Conservation (phyloP, 2,113 vertebrate species). For the Dasyornis broadbenti region DNA sequence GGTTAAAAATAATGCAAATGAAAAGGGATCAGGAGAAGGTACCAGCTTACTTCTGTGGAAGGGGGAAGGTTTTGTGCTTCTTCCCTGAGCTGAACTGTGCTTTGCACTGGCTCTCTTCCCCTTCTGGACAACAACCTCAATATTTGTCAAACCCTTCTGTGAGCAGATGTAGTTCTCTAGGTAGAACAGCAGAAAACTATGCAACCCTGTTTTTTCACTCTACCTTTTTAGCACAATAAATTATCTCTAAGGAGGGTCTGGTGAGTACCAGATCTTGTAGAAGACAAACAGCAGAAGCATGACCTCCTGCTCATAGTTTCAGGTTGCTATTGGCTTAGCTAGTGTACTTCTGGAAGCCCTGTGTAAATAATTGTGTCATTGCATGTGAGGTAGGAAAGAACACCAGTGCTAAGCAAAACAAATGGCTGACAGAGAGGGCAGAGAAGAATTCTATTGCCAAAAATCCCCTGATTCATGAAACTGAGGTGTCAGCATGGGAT, state of each 20-base stretch:
- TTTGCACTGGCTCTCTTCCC: neutral
- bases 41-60: neutral
- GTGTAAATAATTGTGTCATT: neutral
- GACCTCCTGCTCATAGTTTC: neutral
- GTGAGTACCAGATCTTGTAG: neutral
- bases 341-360: neutral
- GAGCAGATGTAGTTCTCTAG: neutral
- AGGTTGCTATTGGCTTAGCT: neutral
- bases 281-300: neutral
- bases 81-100: neutral
- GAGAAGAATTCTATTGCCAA: neutral
- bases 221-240: neutral
- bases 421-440: neutral
- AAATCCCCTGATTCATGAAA: neutral
- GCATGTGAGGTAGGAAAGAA: neutral
- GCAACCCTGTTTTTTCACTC: neutral
- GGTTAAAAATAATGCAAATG: constrained; percentile 28
- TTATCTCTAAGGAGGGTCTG: neutral
- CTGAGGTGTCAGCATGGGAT: neutral
- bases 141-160: neutral
- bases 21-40: neutral
- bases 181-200: neutral
- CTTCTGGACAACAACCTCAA: neutral
- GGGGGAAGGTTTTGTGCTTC: neutral
- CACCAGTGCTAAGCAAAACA: neutral